These are phyloP conservation scores for Daubentonia madagascariensis DNA, from an alignment of 2,113 vertebrate species.

Conservation along the genomic window DNA sequence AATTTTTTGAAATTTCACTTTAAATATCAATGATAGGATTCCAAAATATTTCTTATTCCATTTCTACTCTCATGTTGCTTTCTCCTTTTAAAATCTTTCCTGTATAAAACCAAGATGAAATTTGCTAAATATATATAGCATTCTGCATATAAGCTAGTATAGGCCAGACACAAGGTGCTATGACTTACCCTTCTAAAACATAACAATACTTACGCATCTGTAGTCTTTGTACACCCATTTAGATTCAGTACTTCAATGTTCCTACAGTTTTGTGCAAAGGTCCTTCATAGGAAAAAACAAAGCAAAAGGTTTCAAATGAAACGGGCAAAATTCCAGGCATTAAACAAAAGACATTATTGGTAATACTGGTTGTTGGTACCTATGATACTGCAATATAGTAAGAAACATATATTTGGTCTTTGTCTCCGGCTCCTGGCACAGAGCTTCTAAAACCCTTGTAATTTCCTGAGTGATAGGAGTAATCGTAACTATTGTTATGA, in stretches of 20 bases:
- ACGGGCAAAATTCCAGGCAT: neutral
- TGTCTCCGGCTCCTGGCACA: neutral
- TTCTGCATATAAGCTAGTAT: neutral
- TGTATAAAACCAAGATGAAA: slow-evolving; percentile 30
- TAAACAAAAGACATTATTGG: neutral
- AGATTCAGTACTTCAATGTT: slow-evolving; percentile 98
- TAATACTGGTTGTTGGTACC: neutral
- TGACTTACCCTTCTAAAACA: slow-evolving; percentile 1
- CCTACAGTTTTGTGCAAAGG: slow-evolving; percentile 98
- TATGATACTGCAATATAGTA: neutral
- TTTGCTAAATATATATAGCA: neutral
- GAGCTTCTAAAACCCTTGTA: neutral
- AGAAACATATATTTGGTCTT: neutral
- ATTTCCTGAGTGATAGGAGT: neutral
- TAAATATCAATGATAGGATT: slow-evolving; percentile 22
- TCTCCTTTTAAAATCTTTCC: slow-evolving; percentile 16
- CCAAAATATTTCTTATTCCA: slow-evolving; percentile 12
- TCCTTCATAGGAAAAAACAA: slow-evolving; percentile 83
- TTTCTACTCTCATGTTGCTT: neutral
- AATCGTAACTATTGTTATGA: neutral
- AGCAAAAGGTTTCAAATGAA: slow-evolving; percentile 48
- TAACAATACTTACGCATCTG: slow-evolving; percentile 89
- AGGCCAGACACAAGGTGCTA: neutral
- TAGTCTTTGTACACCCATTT: slow-evolving; percentile 99
- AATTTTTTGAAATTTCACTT: slow-evolving; percentile 7